phyloP scores from a whole-genome alignment of 1,140 invertebrate species.

The Anastrepha obliqua region DNA sequence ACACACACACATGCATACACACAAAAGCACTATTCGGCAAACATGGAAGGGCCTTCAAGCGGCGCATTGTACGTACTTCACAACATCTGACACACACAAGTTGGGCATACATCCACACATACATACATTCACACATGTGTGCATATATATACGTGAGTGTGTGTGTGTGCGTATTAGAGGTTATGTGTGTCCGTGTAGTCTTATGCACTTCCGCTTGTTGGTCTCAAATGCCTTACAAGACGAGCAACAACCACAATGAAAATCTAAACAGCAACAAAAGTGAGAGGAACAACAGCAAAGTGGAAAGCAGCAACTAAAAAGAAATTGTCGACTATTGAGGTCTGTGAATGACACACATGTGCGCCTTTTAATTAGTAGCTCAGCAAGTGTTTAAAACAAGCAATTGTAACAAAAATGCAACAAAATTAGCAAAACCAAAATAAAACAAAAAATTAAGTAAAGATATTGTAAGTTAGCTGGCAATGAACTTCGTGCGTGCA shows the following conservation, averaged over 20 bases:
- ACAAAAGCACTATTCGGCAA: neutral
- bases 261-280: neutral
- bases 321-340: neutral
- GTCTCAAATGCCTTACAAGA: neutral
- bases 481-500: neutral
- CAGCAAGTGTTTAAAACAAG: neutral
- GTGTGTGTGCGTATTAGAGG: neutral
- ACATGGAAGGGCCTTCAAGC: neutral
- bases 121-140: neutral
- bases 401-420: neutral
- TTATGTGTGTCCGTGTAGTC: neutral
- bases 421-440: neutral
- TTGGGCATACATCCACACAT: neutral
- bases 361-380: slow-evolving; percentile 22
- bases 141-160: neutral
- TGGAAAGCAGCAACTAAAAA: neutral
- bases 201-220: neutral
- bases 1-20: neutral
- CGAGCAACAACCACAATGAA: neutral
- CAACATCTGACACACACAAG: neutral
- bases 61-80: neutral
- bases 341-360: neutral
- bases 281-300: neutral
- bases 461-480: neutral
- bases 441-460: neutral